phyloP scores from a whole-genome alignment of 2,797 vertebrate species.

The Argyrosomus regius region DNA sequence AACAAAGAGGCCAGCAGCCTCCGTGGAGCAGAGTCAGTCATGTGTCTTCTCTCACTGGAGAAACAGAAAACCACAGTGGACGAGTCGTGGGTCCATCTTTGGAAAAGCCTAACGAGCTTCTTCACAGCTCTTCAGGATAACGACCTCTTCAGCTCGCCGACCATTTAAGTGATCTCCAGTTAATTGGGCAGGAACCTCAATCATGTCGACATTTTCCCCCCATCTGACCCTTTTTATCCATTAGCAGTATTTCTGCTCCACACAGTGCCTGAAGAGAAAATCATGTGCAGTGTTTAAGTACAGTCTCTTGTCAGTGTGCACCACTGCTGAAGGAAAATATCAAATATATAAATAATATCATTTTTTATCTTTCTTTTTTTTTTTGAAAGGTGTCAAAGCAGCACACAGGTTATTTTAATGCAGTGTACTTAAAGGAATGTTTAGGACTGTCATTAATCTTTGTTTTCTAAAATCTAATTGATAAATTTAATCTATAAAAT shows the following conservation, averaged over 20 bases:
- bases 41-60: constrained; percentile 46
- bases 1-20: constrained; percentile 24
- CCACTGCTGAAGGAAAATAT: constrained; percentile 1
- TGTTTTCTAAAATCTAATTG: no score
- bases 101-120: constrained; percentile 67
- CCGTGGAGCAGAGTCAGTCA: constrained; percentile 22
- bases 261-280: constrained; percentile 29
- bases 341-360: no score
- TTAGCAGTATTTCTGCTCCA: constrained; percentile 53
- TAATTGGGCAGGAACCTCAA: constrained; percentile 79
- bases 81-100: constrained; percentile 51
- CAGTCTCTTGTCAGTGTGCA: constrained; percentile 23
- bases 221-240: constrained; percentile 64
- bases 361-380: background rate
- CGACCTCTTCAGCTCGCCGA: constrained; percentile 67
- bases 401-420: background rate
- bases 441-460: no score
- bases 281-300: constrained; percentile 25
- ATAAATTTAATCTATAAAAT: no score
- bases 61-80: constrained; percentile 44
- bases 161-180: constrained; percentile 77
- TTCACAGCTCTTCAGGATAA: constrained; percentile 73
- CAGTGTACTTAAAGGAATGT: background rate
- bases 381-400: background rate
- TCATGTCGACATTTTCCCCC: constrained; percentile 48